Percentiles rank a stretch among this genome's conserved stretches.
Conservation (phyloP, 2,113 vertebrate genomes). For the Natator depressus region DNA sequence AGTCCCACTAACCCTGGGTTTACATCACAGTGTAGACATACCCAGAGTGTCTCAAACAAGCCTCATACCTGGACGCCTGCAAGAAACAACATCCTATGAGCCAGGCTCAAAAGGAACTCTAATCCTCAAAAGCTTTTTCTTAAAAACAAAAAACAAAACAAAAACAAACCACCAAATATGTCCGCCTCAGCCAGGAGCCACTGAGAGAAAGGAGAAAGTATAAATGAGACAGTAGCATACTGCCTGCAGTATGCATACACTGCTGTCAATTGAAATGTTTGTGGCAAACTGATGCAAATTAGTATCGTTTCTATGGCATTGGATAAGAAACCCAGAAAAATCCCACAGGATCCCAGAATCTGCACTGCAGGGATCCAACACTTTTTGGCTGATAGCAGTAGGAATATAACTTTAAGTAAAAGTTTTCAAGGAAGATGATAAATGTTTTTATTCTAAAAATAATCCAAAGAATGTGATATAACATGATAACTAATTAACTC, state of each 20-base stretch:
- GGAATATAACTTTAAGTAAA: not conserved
- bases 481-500: not conserved
- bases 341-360: not conserved
- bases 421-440: not conserved
- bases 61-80: not conserved
- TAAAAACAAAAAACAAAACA: not conserved
- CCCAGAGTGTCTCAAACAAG: not conserved
- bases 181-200: not conserved
- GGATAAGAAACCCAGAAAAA: not conserved
- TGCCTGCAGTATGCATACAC: not conserved
- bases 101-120: not conserved
- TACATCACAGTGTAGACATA: not conserved
- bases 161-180: not conserved
- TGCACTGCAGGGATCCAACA: not conserved
- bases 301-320: not conserved
- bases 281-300: not conserved
- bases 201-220: fast-evolving
- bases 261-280: fast-evolving
- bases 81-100: not conserved
- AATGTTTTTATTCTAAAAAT: not conserved
- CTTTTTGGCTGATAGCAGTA: not conserved
- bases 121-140: fast-evolving
- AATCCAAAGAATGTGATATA: not conserved
- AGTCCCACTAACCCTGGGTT: not conserved
- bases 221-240: not conserved